Conservation (phyloP, 2,888 invertebrate species). For the Pristionchus exspectatus region DNA sequence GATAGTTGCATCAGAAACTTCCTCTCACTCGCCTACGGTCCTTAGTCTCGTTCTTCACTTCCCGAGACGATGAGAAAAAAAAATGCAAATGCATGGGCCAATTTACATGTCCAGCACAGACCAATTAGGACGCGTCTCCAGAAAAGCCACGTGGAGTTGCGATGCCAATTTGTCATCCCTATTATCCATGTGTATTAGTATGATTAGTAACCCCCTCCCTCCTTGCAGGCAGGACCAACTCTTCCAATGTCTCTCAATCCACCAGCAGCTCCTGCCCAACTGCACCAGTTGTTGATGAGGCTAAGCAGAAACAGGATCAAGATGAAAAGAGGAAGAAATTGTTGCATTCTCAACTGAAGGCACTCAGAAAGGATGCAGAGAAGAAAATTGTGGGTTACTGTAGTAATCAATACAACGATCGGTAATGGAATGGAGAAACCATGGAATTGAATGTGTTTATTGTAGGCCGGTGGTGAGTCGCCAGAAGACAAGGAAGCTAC, state of each 20-base stretch:
- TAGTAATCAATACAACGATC: not conserved
- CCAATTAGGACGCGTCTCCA: no score
- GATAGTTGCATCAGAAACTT: no score
- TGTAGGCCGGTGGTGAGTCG: conserved; percentile 45
- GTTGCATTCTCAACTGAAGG: conserved; percentile 52
- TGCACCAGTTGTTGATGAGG: conserved; percentile 29
- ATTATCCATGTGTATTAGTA: no score
- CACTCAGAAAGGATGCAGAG: conserved; percentile 54
- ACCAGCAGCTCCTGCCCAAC: conserved; percentile 27
- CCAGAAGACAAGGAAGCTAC: conserved; percentile 43
- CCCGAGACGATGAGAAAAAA: no score
- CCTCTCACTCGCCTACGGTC: no score
- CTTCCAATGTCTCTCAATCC: conserved; percentile 48
- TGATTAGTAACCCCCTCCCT: no score
- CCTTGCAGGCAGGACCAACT: conserved; percentile 20
- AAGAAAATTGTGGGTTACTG: conserved; percentile 42
- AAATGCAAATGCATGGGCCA: no score
- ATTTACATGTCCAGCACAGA: no score
- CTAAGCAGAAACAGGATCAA: conserved; percentile 22
- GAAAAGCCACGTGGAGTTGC: no score
- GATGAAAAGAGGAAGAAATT: conserved; percentile 53
- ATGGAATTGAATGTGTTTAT: not conserved
- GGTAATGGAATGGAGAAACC: not conserved
- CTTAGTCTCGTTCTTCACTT: no score
- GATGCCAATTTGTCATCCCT: no score